These are phyloP conservation scores for Ursus arctos DNA, from an alignment of 2,113 vertebrate species.

Conservation along the genomic window DNA sequence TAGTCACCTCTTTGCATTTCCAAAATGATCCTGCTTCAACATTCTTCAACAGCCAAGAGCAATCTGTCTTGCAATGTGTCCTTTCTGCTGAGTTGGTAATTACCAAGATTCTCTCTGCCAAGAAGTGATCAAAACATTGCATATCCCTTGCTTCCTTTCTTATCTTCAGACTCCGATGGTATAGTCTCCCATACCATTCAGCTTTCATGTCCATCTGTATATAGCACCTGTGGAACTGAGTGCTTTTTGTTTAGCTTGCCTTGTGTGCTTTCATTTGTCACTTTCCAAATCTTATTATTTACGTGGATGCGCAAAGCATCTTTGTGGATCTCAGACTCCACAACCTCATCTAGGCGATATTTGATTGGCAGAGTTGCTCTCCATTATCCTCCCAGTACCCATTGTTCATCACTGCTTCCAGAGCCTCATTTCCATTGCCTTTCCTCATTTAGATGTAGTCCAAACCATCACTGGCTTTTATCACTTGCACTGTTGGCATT, in stretches of 20 bases:
- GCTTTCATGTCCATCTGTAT: constrained; percentile 86
- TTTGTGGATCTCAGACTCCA: constrained; percentile 84
- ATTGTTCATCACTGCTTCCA: constrained; percentile 84
- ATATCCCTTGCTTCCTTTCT: constrained; percentile 86
- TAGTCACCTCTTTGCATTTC: constrained; percentile 85
- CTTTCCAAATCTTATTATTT: constrained; percentile 87
- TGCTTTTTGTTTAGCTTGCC: constrained; percentile 87
- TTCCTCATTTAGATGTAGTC: constrained; percentile 77
- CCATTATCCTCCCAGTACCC: constrained; percentile 84
- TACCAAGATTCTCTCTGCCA: constrained; percentile 80
- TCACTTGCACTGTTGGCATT: constrained; percentile 67
- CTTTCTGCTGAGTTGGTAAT: constrained; percentile 74
- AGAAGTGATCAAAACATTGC: constrained; percentile 78
- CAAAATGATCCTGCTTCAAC: constrained; percentile 83
- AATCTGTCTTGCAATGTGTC: constrained; percentile 84
- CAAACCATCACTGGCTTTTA: constrained; percentile 79
- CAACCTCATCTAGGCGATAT: constrained; percentile 83
- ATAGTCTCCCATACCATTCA: constrained; percentile 86
- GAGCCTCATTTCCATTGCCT: constrained; percentile 87
- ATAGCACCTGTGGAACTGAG: constrained; percentile 77
- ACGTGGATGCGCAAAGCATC: constrained; percentile 84
- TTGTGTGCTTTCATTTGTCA: constrained; percentile 88
- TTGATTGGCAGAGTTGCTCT: constrained; percentile 78
- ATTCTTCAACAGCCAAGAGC: constrained; percentile 85
- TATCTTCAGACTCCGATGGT: constrained; percentile 84